Percentiles rank a stretch among this genome's conserved stretches.
phyloP scores from a whole-genome alignment of 2,888 invertebrate genomes.

The Lithosia quadra region DNA sequence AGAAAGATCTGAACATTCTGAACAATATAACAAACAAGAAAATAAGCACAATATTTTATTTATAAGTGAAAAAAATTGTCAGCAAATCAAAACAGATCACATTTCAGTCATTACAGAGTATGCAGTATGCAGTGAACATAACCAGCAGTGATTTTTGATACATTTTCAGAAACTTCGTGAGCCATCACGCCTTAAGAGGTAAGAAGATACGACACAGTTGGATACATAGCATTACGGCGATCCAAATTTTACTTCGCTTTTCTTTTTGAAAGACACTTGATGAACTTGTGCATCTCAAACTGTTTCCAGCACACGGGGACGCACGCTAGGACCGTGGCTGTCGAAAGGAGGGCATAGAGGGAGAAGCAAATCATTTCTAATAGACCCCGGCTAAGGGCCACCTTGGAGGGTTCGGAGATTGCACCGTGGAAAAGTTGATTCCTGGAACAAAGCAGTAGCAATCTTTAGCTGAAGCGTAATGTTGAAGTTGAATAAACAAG shows the following conservation, averaged over 20 bases:
- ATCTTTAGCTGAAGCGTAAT: conserved; percentile 10
- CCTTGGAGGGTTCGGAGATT: conserved; percentile 13
- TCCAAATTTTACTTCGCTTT: conserved; percentile 59
- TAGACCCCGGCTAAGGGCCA: conserved; percentile 1
- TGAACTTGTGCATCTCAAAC: conserved; percentile 63
- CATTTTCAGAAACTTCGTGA: not conserved
- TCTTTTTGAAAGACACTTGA: conserved; percentile 70
- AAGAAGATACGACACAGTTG: not conserved
- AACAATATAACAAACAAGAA: not conserved
- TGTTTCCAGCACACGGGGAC: conserved; percentile 68
- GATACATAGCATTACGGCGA: not conserved
- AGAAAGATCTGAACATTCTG: not conserved
- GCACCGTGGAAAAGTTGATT: conserved; percentile 10
- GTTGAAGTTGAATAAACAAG: not conserved
- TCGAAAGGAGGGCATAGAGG: conserved; percentile 57
- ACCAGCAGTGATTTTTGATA: not conserved
- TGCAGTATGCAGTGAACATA: not conserved
- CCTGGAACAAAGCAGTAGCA: conserved; percentile 20
- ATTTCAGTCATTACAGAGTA: not conserved
- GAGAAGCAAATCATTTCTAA: conserved; percentile 68
- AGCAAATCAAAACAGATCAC: not conserved
- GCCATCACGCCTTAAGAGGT: not conserved
- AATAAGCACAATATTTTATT: not conserved
- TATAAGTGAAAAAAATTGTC: conserved; percentile 5
- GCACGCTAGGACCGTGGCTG: conserved; percentile 60